These are phyloP conservation scores for Tupaia tana DNA, from an alignment of 2,113 vertebrate genomes.

Conservation along the genomic window DNA sequence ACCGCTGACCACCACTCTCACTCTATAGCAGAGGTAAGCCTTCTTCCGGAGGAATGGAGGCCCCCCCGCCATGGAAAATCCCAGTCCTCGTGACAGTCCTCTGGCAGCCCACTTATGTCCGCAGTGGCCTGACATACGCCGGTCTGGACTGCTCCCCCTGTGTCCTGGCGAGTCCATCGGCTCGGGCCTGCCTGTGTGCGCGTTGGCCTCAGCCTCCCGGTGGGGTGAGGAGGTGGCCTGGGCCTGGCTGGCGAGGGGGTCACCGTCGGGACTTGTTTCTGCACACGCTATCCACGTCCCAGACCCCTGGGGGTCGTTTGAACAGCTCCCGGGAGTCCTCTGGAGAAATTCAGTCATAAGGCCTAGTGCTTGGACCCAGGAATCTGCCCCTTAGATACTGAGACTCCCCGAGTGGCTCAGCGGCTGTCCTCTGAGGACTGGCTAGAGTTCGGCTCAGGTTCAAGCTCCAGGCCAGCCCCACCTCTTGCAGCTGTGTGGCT, in stretches of 20 bases:
- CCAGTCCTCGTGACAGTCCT: no score
- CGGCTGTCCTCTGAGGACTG: not conserved
- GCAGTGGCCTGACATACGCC: no score
- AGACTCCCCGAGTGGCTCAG: not conserved
- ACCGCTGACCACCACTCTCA: no score
- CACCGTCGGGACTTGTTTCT: not conserved
- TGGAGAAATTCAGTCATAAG: not conserved
- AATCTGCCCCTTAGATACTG: not conserved
- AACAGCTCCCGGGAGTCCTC: not conserved
- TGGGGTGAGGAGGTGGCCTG: not conserved
- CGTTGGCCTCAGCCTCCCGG: no score
- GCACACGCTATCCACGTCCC: no score
- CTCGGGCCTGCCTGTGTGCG: no score
- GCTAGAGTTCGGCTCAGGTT: not conserved
- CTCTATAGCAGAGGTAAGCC: no score
- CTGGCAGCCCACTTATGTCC: no score
- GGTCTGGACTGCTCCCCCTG: no score
- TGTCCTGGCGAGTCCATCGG: no score
- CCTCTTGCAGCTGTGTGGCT: slow-evolving; percentile 53
- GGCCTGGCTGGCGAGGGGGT: not conserved
- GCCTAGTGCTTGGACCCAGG: not conserved
- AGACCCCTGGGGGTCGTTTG: not conserved
- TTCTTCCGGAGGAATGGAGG: no score
- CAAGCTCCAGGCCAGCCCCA: not conserved
- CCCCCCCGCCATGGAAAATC: no score